Evolutionary conservation across 2,797 vertebrate species (phyloP), one percentile per base, ranked within the genome.

Genomic region (Rhinoraja longicauda): DNA sequence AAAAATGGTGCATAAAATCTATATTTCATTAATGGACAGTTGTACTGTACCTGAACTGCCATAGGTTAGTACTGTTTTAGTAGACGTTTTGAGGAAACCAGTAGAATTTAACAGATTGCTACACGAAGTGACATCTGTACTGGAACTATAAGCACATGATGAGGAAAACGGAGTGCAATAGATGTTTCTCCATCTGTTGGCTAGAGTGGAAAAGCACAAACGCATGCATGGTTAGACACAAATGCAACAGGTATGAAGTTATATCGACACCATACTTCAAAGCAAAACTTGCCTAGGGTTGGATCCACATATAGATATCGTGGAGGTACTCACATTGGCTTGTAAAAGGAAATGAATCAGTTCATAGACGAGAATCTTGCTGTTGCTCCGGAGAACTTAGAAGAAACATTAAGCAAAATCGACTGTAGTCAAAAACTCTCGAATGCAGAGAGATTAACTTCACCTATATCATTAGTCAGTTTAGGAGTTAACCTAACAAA

Each of bases 11-110:
- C 10, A 70, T 24, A 8, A 17, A 81, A 86, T 90, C 93, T 93
- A 81, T 75, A 92, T 93, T 39, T 36, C 24, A 94, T 93, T 84
- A 95, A 96, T 75, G 70, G 90, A 93, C 76, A 64, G 93, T 21
- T 97, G 97, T 96, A 98, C 97, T 98, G 94, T 99, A 98, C 98
- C 98, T 99, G 98, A 98, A 96, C 95, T 97, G 97, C 97, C 98
- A 98, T 98, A 98, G 96, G 98, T 98, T 98, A 98, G 97, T 98
- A 99, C 97, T 96, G 97, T 96, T 98, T 98, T 98, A 97, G 98
- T 98, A 99, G 98, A 98, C 95, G 98, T 98, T 98, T 98, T 98
- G 97, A 98, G 97, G 97, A 98, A 98, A 97, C 98, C 98, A 94
- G 98, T 97, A 96, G 97, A 98, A 95, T 97, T 97, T 96, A 97